A percentile compares a stretch with the other conserved stretches of the same genome.
Conservation (phyloP, 1,140 invertebrate genomes). For the Drosophila equinoxialis region DNA sequence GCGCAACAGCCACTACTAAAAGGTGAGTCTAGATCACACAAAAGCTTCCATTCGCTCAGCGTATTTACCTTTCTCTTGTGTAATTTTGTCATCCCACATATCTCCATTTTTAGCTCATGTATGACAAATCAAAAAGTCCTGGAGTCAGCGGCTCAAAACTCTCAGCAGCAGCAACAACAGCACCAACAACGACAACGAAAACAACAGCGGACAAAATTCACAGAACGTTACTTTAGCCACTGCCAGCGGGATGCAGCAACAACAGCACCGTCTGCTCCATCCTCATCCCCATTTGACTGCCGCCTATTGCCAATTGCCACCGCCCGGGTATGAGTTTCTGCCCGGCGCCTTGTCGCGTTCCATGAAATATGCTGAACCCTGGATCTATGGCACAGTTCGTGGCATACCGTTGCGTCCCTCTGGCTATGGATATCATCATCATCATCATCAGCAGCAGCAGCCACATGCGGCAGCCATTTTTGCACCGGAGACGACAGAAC, state of each 20-base stretch:
- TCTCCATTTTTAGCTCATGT: conserved; percentile 60
- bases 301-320: conserved; percentile 57
- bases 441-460: conserved; percentile 3
- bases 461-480: conserved; percentile 84
- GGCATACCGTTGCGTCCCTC: conserved; percentile 84
- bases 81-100: neutral
- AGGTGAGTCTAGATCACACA: conserved; percentile 38
- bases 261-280: conserved; percentile 55
- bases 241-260: conserved; percentile 61
- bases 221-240: conserved; percentile 58
- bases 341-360: conserved; percentile 88
- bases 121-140: conserved; percentile 84
- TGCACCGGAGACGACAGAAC: conserved; percentile 77
- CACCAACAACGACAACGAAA: neutral
- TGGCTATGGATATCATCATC: conserved; percentile 48
- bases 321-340: conserved; percentile 68
- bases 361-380: conserved; percentile 92
- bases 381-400: conserved; percentile 90
- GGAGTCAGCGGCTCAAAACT: conserved; percentile 83
- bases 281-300: conserved; percentile 54
- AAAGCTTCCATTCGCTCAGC: neutral
- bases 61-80: neutral
- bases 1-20: conserved; percentile 64
- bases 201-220: conserved; percentile 22
- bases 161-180: conserved; percentile 78